phyloP scores from a whole-genome alignment of 2,888 invertebrate genomes.

The Prenolepis imparis region DNA sequence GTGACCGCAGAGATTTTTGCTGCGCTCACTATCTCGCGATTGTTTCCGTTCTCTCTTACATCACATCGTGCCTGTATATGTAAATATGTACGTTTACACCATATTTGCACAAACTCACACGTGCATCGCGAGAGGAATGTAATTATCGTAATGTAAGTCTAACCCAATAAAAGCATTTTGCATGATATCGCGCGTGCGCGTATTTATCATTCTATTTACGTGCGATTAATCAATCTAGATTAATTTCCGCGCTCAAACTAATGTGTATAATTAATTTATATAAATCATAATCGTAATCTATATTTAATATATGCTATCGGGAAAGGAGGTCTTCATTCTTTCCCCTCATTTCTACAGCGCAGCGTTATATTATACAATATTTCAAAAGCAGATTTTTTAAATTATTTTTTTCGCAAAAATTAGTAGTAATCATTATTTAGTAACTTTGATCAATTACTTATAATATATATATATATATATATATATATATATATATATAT shows the following conservation, averaged over 20 bases:
- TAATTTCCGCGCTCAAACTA: not conserved
- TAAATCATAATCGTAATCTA: not conserved
- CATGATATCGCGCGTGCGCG: not conserved
- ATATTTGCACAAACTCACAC: not conserved
- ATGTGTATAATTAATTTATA: not conserved
- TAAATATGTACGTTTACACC: not conserved
- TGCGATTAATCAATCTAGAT: slow-evolving; percentile 5
- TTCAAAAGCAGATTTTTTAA: not conserved
- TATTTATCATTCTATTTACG: not conserved
- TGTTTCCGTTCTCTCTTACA: slow-evolving; percentile 74
- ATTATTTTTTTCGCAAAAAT: not conserved
- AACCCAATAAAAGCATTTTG: slow-evolving; percentile 1
- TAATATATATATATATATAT: not conserved
- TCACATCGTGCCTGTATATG: slow-evolving; percentile 22
- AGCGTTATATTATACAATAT: not conserved
- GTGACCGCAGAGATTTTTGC: slow-evolving; percentile 61
- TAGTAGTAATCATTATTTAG: not conserved
- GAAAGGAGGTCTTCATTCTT: not conserved
- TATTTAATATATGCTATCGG: not conserved
- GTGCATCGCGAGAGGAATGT: slow-evolving; percentile 40
- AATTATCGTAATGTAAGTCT: slow-evolving; percentile 36
- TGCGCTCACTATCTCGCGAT: slow-evolving; percentile 68
- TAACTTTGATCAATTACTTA: not conserved
- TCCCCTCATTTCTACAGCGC: not conserved
- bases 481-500: not conserved